Evolutionary conservation across 2,888 invertebrate genomes (phyloP), one percentile per base, ranked within the genome.

Genomic region (Julus scandinavius): DNA sequence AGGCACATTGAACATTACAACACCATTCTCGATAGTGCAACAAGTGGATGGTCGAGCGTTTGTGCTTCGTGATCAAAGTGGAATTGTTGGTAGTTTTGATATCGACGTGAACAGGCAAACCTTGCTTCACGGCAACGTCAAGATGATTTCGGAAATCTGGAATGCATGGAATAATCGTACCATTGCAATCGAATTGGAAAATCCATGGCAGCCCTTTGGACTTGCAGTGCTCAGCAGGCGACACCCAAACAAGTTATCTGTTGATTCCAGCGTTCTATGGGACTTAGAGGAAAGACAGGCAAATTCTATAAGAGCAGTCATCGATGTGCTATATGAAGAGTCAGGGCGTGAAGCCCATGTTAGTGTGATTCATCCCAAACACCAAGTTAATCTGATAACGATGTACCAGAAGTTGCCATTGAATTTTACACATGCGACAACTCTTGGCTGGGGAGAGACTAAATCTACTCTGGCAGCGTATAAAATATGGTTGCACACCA

Each of bases 151-250:
- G 6, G 17, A 7, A 41, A 45, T 50, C 1, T 50, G 86, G 41
- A 45, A n/a, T 6, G 50, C 17, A 20, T 86, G 86, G 86, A 40
- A n/a, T 40, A 88, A 88, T 38, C 54, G 80, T 6, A 88, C 86
- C 20, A 40, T 84, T n/a, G 20, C 86, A 4, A 17, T 88, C 11
- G 86, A 88, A 20, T 63, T 86, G 50, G 88, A 88, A 38, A 88
- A 88, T 72, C 63, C 58, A 15, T 88, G 88, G 88, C 88, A 86
- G n/a, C 88, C 88, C 7, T 58, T 88, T n/a, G 86, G 88, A 4
- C 2, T 88, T 50, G 29, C n/a, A 49, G 20, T 85, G 29, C 20
- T 50, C 20, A 50, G 20, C 15, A 45, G 29, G n/a, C 45, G 45
- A 13, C 85, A 45, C 85, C 13, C 45, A 7, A n/a, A 49, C 49